Base-by-base conservation (phyloP, 2,888 invertebrate species). In the Hypomecis atomaria region DNA sequence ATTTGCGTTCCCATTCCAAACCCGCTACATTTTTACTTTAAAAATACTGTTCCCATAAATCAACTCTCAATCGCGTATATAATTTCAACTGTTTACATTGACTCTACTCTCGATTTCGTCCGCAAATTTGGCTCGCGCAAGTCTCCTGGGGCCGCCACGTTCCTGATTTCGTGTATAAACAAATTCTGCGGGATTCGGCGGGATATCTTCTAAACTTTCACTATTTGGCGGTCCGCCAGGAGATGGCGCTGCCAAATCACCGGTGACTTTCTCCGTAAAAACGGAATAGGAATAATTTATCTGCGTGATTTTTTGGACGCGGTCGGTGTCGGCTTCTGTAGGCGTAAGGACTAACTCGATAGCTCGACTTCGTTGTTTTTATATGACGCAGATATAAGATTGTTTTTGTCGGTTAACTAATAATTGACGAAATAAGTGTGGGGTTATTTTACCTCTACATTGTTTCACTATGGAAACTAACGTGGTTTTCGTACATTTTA, bases 191-290 rank as follows among this genome's bases (percentile, higher is more conserved):
- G 56, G 23, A 56, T 56, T 38, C 49, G 37, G 47, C 88, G 85
- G 89, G 87, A 88, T 83, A 87, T 84, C 86, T 87, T 84, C 79
- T 71, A 81, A 88, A 90, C 92, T 92, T 89, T 92, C 91, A 82
- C 92, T 84, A 75, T 75, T 86, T 92, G 92, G 92, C 88, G 70
- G 63, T 56, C 70, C 74, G 90, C 92, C 92, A 71, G 72, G 70
- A 62, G 56, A 66, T 71, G 58, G 76, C 79, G 77, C 73, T 85
- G 82, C 83, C 83, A 85, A 85, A 84, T 84, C 83, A 81, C 78
- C 82, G 85, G 83, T 81, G 86, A 83, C 84, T 86, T 84, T 84
- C 79, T 75, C 77, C 79, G 81, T 83, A 86, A 85, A 84, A 81
- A 85, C 81, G 78, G 78, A 78, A 85, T 84, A 84, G 86, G 85